These are phyloP conservation scores for Cervus canadensis DNA, from an alignment of 2,113 vertebrate species.

Conservation along the genomic window DNA sequence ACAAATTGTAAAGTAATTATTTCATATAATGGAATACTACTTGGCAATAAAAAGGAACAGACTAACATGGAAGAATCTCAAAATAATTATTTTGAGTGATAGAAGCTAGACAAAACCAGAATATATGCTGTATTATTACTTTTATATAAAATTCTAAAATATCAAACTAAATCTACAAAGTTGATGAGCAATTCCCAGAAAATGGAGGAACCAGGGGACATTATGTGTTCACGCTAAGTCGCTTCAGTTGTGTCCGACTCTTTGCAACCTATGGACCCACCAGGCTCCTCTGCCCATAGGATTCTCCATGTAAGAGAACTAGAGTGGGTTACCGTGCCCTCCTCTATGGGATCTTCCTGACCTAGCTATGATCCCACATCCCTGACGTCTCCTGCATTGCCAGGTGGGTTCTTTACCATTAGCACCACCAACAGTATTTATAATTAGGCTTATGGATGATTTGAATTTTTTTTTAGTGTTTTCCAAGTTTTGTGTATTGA, in stretches of 20 bases:
- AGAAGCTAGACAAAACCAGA: background rate
- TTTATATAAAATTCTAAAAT: slow-evolving; percentile 35
- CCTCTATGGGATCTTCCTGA: background rate
- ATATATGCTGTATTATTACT: background rate
- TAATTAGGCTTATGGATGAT: background rate
- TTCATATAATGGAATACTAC: background rate
- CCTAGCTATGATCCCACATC: background rate
- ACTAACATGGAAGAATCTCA: background rate
- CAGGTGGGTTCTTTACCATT: background rate
- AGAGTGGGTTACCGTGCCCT: background rate
- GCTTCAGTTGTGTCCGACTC: background rate
- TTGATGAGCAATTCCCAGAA: background rate
- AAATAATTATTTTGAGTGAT: background rate
- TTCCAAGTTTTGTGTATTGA: background rate
- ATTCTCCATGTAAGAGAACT: background rate
- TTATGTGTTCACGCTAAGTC: background rate
- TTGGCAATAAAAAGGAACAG: background rate
- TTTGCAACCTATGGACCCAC: background rate
- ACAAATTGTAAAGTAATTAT: background rate
- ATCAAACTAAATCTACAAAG: background rate
- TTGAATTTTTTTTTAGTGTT: background rate
- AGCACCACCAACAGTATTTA: background rate
- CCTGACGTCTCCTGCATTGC: background rate
- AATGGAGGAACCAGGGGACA: background rate
- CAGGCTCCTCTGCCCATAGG: background rate